Evolutionary conservation across 2,797 vertebrate species (phyloP).

Genomic region (Neosalanx taihuensis): DNA sequence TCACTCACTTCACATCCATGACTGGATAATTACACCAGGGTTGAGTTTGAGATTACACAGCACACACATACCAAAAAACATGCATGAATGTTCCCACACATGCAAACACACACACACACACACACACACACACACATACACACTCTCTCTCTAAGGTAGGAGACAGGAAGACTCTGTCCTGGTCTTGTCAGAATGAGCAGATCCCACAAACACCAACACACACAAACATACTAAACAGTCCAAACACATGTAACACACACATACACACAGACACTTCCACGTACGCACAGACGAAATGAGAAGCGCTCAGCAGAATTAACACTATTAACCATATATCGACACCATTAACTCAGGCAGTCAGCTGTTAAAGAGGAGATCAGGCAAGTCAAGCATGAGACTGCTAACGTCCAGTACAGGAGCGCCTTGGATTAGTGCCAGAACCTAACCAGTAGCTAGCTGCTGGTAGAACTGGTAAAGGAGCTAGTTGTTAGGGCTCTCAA

Average conservation of each 20-base stretch:
- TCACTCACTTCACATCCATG: too few species aligned
- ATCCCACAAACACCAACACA: constrained; percentile 19
- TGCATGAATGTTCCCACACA: neutral
- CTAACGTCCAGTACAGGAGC: neutral
- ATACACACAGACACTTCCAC: too few species aligned
- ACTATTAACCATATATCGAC: neutral
- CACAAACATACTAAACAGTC: neutral
- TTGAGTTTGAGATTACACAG: too few species aligned
- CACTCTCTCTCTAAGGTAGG: neutral
- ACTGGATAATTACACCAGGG: neutral
- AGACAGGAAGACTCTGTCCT: constrained; percentile 30
- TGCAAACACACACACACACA: neutral
- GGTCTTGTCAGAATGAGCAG: constrained; percentile 47
- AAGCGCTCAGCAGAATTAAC: neutral
- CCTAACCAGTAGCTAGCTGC: neutral
- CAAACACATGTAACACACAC: neutral
- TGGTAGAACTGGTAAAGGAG: neutral
- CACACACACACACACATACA: neutral
- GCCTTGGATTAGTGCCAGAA: neutral
- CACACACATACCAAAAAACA: neutral
- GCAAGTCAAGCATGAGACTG: neutral
- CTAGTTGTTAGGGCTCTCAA: neutral
- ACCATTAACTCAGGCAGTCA: constrained; percentile 8
- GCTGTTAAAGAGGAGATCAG: neutral
- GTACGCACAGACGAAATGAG: neutral